Conservation (phyloP, 1,140 invertebrate species). For the Drosophila bocki region DNA sequence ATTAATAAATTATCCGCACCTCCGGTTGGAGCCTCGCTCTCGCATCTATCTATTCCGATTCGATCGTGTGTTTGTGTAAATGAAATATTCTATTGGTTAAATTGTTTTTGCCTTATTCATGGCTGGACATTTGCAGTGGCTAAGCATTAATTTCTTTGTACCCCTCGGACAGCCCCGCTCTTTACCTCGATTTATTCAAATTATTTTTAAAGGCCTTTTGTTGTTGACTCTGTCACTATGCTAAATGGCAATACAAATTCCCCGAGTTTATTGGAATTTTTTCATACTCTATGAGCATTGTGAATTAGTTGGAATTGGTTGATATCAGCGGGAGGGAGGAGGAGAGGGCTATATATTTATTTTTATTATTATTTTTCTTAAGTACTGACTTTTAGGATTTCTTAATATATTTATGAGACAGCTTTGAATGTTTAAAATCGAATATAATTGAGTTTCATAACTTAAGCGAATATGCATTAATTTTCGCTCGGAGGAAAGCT, state of each 20-base stretch:
- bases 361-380: background rate
- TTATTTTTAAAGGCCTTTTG: constrained; percentile 78
- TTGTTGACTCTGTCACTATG: constrained; percentile 67
- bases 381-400: background rate
- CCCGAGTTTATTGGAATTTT: constrained; percentile 44
- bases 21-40: constrained; percentile 41
- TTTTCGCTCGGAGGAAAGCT: too few relatives aligned
- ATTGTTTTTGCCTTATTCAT: constrained; percentile 39
- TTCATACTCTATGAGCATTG: constrained; percentile 24
- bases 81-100: constrained; percentile 62
- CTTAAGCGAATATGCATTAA: too few relatives aligned
- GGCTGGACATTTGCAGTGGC: constrained; percentile 47
- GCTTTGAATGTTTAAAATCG: background rate
- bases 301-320: constrained; percentile 43
- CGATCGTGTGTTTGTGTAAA: constrained; percentile 55
- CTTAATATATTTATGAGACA: constrained; percentile 2
- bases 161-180: background rate
- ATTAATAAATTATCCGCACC: constrained; percentile 78
- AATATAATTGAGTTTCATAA: too few relatives aligned
- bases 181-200: constrained; percentile 70
- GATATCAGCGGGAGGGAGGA: constrained; percentile 18
- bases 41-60: constrained; percentile 48
- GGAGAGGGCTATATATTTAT: background rate
- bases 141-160: constrained; percentile 37
- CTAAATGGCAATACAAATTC: constrained; percentile 70